Evolutionary conservation across 2,113 vertebrate species (phyloP).

Genomic region (Scytalopus superciliaris): DNA sequence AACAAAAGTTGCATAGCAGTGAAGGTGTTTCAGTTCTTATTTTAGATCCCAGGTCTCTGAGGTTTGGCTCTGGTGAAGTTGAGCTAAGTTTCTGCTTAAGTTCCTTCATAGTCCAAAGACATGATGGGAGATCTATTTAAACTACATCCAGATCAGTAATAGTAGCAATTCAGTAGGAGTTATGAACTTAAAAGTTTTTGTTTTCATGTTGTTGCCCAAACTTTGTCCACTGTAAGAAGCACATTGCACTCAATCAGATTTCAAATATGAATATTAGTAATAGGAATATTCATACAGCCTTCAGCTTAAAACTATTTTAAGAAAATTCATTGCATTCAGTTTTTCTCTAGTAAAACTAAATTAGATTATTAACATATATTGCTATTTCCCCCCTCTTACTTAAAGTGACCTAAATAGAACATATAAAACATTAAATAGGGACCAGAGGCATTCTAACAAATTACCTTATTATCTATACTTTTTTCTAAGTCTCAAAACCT

Average conservation of each 20-base stretch:
- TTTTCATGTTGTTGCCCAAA: neutral
- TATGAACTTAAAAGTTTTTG: neutral
- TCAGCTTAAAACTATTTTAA: slow-evolving; percentile 24
- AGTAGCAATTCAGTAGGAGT: neutral
- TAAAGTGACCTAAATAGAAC: neutral
- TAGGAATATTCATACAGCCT: neutral
- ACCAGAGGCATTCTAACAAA: neutral
- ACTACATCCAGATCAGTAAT: neutral
- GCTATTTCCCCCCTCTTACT: slow-evolving; percentile 26
- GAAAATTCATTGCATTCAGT: slow-evolving; percentile 1
- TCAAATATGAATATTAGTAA: neutral
- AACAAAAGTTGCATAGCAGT: neutral
- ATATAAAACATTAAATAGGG: neutral
- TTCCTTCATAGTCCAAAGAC: neutral
- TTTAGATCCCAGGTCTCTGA: neutral
- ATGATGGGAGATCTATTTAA: neutral
- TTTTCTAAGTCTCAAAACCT: neutral
- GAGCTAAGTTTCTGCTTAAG: neutral
- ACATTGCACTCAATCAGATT: neutral
- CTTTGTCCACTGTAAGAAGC: neutral
- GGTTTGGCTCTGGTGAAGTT: neutral
- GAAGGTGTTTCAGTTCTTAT: neutral
- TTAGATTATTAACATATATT: slow-evolving; percentile 48
- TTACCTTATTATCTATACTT: neutral
- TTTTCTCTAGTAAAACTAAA: slow-evolving; percentile 36